phyloP scores from a whole-genome alignment of 2,113 vertebrate genomes.

The Ardeotis arabs region DNA sequence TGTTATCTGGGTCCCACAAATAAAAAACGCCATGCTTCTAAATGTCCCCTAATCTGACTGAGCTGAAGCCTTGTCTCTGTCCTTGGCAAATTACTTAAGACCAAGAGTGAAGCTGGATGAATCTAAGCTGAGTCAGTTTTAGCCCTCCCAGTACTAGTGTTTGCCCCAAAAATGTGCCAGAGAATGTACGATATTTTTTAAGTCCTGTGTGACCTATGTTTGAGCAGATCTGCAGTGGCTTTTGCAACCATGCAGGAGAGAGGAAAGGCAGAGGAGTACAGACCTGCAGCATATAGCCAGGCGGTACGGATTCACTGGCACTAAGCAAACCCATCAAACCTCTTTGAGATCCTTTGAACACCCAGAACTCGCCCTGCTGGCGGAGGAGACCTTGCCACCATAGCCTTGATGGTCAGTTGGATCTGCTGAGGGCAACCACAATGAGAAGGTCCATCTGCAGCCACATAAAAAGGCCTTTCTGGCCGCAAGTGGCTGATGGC shows the following conservation, averaged over 20 bases:
- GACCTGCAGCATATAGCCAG: too few relatives aligned
- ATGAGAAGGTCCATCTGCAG: not conserved
- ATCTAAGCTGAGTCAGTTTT: not conserved
- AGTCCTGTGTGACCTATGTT: not conserved
- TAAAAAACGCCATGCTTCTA: not conserved
- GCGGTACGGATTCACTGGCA: accelerated
- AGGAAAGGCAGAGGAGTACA: not conserved
- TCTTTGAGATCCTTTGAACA: not conserved
- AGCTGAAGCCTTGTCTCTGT: not conserved
- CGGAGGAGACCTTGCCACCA: not conserved
- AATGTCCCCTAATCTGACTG: not conserved
- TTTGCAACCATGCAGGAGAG: not conserved
- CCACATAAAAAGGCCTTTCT: not conserved
- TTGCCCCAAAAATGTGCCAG: not conserved
- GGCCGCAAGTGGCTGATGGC: not conserved
- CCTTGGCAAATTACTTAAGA: not conserved
- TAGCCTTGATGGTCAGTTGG: not conserved
- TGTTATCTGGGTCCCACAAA: not conserved
- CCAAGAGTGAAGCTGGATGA: not conserved
- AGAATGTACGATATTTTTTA: not conserved
- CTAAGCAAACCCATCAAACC: not conserved
- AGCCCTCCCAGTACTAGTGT: not conserved
- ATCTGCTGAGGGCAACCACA: not conserved
- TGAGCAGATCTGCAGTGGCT: not conserved
- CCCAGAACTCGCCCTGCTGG: not conserved